Evolutionary conservation across 2,797 vertebrate genomes (phyloP).

Genomic region (Platalea minor): DNA sequence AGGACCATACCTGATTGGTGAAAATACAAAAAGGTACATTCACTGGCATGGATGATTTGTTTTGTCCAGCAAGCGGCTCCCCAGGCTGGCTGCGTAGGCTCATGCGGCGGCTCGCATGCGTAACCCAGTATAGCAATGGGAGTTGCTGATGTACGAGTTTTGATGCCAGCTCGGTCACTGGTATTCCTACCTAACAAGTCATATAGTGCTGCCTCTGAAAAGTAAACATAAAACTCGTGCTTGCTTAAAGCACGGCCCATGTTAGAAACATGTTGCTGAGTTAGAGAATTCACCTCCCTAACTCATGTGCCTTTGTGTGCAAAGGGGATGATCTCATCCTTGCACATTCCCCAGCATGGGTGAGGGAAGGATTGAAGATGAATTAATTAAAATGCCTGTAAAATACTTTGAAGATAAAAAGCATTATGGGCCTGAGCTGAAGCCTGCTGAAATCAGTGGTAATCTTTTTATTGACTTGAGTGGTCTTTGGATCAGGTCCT

Average conservation of each 20-base stretch:
- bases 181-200: neutral
- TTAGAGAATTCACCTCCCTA: neutral
- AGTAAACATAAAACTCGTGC: rapidly evolving
- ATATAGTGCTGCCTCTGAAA: rapidly evolving
- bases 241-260: rapidly evolving
- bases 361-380: neutral
- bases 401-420: neutral
- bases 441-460: neutral
- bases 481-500: neutral
- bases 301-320: rapidly evolving
- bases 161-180: neutral
- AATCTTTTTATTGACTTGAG: neutral
- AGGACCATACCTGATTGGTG: rapidly evolving
- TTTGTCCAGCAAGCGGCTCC: neutral
- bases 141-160: neutral
- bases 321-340: neutral
- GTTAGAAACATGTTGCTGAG: neutral
- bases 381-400: neutral
- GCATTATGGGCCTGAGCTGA: neutral
- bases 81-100: neutral
- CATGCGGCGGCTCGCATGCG: rapidly evolving
- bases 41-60: rapidly evolving
- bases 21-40: too few species aligned
- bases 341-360: neutral
- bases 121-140: neutral